Base-by-base conservation (phyloP, 2,888 invertebrate genomes). In the Troides oblongomaculatus region DNA sequence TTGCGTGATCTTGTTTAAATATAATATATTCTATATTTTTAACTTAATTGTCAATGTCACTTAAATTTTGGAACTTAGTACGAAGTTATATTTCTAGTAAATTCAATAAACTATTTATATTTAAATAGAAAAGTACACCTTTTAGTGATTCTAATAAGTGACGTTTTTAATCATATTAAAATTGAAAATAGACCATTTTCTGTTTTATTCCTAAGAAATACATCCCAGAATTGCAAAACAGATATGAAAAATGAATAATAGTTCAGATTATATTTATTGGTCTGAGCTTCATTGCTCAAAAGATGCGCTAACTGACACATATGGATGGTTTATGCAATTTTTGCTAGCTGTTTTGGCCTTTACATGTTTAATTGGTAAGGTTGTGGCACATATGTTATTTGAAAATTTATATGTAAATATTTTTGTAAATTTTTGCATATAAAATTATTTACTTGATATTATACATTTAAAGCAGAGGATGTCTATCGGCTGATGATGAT, bases 281-380 rank as follows among this genome's bases (percentile, higher is more conserved):
- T 87, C 92, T 39, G 88, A 89, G 79, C 88, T 93, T 50, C 95
- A 95, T 81, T 95, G 95, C 86, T 93, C 93, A 62, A 95, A 95
- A 83, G 94, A 95, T 93, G 95, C 95, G 21, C 91, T 96, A 59
- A 96, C 95, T 17, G 95, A 95, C 83, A 94, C 94, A 73, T 95
- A 95, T 85, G 95, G 96, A 72, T 96, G 95, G 96, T 94, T 95
- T 82, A 90, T 96, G 82, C 96, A 96, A 84, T 94, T 94, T 71
- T 85, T 96, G 69, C 82, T 96, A 73, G 96, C 96, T 25, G 92
- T 94, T 73, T 87, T 96, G 77, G 96, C 96, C 36, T 96, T 96
- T 85, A 95, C 95, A 64, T 95, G 95, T 81, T 86, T 96, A 74
- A 94, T 96, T 79, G 94, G 96, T 95, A 93, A 94, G 93, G 2